Conservation (phyloP, 2,888 invertebrate species). For the Chironomus riparius region DNA sequence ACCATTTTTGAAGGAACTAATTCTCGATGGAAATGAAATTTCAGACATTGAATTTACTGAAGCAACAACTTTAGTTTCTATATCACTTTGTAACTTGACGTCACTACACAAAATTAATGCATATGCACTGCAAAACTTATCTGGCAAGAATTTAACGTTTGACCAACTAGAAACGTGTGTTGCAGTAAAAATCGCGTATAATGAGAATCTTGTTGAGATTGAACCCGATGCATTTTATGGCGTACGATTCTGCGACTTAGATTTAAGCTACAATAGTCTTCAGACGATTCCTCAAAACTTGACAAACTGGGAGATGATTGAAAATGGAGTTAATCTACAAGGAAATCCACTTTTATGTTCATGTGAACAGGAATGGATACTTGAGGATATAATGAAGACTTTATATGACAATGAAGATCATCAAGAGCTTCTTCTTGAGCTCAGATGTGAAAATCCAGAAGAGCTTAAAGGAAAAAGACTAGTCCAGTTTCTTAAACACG, state of each 20-base stretch:
- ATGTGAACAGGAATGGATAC: conserved; percentile 28
- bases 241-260: conserved; percentile 21
- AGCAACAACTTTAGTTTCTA: neutral
- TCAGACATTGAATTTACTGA: conserved; percentile 25
- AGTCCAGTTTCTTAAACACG: conserved; percentile 26
- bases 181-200: neutral
- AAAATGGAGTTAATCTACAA: conserved; percentile 28
- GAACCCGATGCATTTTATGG: neutral
- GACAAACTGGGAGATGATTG: conserved; percentile 27
- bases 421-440: conserved; percentile 27
- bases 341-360: conserved; percentile 29
- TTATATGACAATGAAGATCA: conserved; percentile 23
- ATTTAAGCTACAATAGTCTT: conserved; percentile 29
- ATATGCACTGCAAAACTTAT: conserved; percentile 23
- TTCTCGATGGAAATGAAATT: conserved; percentile 28
- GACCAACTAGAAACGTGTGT: conserved; percentile 1
- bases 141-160: neutral
- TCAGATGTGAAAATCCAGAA: conserved; percentile 27
- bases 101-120: conserved; percentile 19
- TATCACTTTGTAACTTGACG: conserved; percentile 27
- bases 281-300: conserved; percentile 19
- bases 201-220: neutral
- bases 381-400: conserved; percentile 16
- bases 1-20: conserved; percentile 14
- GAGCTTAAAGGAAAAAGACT: conserved; percentile 23